phyloP scores from a whole-genome alignment of 2,797 vertebrate genomes.

The Notolabrus celidotus region DNA sequence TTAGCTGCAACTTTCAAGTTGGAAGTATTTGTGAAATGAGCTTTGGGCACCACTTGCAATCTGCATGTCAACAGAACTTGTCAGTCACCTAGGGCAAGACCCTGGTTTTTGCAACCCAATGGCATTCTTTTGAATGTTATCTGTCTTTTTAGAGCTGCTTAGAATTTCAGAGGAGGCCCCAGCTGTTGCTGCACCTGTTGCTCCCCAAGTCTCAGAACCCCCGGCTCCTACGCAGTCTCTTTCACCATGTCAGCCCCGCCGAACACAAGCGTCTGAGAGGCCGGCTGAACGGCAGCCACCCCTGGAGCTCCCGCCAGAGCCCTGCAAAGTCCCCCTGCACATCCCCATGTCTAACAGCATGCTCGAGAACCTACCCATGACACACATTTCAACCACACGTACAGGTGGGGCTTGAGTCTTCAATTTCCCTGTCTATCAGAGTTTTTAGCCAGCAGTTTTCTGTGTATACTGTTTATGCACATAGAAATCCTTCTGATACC shows the following conservation, averaged over 20 bases:
- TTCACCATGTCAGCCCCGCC: slow-evolving; percentile 63
- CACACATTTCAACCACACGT: slow-evolving; percentile 71
- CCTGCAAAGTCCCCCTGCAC: slow-evolving; percentile 77
- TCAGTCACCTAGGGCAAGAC: not conserved
- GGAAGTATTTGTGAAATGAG: not conserved
- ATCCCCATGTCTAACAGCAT: slow-evolving; percentile 75
- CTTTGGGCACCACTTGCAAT: not conserved
- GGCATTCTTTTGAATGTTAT: not conserved
- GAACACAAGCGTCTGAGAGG: slow-evolving; percentile 74
- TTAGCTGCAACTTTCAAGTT: not conserved
- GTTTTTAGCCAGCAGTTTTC: not conserved
- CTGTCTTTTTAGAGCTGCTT: slow-evolving; percentile 57
- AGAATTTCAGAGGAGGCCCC: slow-evolving; percentile 80
- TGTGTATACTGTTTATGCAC: not conserved
- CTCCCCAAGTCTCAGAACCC: slow-evolving; percentile 63
- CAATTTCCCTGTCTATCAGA: not conserved
- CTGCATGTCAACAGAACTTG: not conserved
- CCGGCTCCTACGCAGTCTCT: slow-evolving; percentile 79
- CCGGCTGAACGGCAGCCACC: slow-evolving; percentile 63
- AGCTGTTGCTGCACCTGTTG: slow-evolving; percentile 68
- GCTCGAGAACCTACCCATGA: slow-evolving; percentile 75
- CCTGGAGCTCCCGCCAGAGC: slow-evolving; percentile 72
- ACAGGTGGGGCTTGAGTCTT: slow-evolving; percentile 64
- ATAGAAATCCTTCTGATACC: not conserved
- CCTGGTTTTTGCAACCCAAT: not conserved